Conservation (phyloP, 2,888 invertebrate species). For the Epirrita christyi region DNA sequence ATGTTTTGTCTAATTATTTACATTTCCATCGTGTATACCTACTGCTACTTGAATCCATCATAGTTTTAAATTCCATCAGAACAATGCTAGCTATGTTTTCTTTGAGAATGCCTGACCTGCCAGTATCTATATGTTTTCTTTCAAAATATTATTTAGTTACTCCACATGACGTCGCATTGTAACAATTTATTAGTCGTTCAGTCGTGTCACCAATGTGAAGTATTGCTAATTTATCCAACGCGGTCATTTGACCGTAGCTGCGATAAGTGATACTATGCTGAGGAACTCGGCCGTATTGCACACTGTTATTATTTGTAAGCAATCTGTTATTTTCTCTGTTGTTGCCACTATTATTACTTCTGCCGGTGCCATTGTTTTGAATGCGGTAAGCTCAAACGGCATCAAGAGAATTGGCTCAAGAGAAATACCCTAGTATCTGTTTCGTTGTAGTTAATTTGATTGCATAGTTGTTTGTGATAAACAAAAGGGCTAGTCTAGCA, state of each 20-base stretch:
- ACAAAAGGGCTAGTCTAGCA: too few species aligned
- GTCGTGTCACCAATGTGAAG: constrained; percentile 13
- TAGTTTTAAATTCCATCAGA: not conserved
- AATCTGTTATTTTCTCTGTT: constrained; percentile 13
- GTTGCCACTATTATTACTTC: constrained; percentile 9
- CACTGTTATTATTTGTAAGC: constrained; percentile 24
- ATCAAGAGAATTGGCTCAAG: not conserved
- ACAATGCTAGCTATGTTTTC: too few species aligned
- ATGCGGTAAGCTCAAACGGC: not conserved
- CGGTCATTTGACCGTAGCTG: constrained; percentile 43
- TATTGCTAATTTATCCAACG: constrained; percentile 38
- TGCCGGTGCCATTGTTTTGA: constrained; percentile 14
- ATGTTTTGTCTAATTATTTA: not conserved
- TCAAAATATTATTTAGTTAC: too few species aligned
- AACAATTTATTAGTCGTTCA: not conserved
- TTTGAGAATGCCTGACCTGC: not conserved
- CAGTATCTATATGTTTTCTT: not conserved
- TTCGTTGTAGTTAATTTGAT: not conserved
- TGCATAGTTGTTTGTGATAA: not conserved
- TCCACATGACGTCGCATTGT: not conserved
- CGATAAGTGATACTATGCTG: constrained; percentile 33
- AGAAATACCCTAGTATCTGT: not conserved
- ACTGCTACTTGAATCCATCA: too few species aligned
- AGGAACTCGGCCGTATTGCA: constrained; percentile 30
- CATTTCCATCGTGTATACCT: too few species aligned